Evolutionary conservation across 1,140 invertebrate genomes (phyloP).

Genomic region (Apis florea): DNA sequence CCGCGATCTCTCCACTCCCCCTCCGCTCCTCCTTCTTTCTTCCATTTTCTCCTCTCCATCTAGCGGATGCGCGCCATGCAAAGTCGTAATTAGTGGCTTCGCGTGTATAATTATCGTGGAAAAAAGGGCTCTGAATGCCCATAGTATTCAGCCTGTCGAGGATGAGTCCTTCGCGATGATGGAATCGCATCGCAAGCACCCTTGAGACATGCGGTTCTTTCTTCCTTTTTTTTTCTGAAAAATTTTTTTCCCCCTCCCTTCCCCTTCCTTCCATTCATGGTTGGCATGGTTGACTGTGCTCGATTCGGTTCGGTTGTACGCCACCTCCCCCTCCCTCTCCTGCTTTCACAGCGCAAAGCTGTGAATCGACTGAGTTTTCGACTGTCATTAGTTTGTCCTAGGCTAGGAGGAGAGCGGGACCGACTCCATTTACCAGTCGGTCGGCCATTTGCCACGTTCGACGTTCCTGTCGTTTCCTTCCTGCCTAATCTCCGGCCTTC

Average conservation of each 20-base stretch:
- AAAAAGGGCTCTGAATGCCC: constrained; percentile 53
- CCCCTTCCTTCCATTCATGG: neutral
- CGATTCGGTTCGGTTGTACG: neutral
- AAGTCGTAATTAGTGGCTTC: constrained; percentile 69
- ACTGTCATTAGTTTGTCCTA: constrained; percentile 30
- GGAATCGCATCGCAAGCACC: constrained; percentile 45
- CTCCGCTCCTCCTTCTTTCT: constrained; percentile 33
- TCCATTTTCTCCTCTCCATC: constrained; percentile 32
- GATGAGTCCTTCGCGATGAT: constrained; percentile 46
- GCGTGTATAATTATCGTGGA: constrained; percentile 70
- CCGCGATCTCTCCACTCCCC: constrained; percentile 21
- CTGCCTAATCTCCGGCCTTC: neutral
- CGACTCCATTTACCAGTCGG: neutral
- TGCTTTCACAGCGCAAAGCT: constrained; percentile 49
- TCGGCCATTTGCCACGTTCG: neutral
- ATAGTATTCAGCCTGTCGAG: constrained; percentile 35
- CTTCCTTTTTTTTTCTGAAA: neutral
- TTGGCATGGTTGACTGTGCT: neutral
- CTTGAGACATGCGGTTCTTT: constrained; percentile 50
- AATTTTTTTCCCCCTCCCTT: neutral
- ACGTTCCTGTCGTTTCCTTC: constrained; percentile 4
- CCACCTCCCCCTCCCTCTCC: neutral
- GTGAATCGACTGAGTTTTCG: constrained; percentile 44
- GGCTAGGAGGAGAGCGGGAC: neutral
- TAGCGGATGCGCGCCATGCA: constrained; percentile 41